Percentiles rank a stretch among this genome's conserved stretches.
phyloP scores from a whole-genome alignment of 2,113 vertebrate genomes.

The Callionymus lyra region DNA sequence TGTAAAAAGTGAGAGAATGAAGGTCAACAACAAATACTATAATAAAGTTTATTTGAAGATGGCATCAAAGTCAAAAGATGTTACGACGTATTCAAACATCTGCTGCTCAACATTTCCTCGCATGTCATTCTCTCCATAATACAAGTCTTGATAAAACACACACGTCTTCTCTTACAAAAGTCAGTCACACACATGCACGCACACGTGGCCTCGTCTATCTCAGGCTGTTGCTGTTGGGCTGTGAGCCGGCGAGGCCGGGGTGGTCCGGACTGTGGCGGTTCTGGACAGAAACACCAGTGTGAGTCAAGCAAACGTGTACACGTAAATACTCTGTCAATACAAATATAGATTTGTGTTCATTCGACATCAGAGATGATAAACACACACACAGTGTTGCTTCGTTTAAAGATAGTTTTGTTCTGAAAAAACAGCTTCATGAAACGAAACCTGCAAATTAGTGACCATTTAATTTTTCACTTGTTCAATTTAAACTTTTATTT shows the following conservation, averaged over 20 bases:
- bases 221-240: slow-evolving; percentile 91
- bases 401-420: too few relatives aligned
- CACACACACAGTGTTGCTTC: too few relatives aligned
- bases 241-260: slow-evolving; percentile 81
- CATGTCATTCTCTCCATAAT: slow-evolving; percentile 36
- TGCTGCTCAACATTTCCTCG: slow-evolving; percentile 2
- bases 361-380: too few relatives aligned
- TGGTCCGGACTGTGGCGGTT: slow-evolving; percentile 96
- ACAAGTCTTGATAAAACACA: slow-evolving; percentile 40
- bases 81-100: slow-evolving; percentile 41
- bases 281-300: slow-evolving; percentile 52
- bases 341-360: too few relatives aligned
- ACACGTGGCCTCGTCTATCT: slow-evolving; percentile 67
- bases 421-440: too few relatives aligned
- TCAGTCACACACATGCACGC: slow-evolving; percentile 21
- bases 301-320: too few relatives aligned
- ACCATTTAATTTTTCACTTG: too few relatives aligned
- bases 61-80: slow-evolving; percentile 43
- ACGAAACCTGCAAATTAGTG: too few relatives aligned
- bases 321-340: too few relatives aligned
- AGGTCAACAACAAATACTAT: slow-evolving; percentile 18
- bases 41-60: slow-evolving; percentile 57
- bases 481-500: too few relatives aligned
- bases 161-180: slow-evolving; percentile 31
- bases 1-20: too few relatives aligned